Conservation (phyloP, 2,113 vertebrate species). For the Lepus europaeus region DNA sequence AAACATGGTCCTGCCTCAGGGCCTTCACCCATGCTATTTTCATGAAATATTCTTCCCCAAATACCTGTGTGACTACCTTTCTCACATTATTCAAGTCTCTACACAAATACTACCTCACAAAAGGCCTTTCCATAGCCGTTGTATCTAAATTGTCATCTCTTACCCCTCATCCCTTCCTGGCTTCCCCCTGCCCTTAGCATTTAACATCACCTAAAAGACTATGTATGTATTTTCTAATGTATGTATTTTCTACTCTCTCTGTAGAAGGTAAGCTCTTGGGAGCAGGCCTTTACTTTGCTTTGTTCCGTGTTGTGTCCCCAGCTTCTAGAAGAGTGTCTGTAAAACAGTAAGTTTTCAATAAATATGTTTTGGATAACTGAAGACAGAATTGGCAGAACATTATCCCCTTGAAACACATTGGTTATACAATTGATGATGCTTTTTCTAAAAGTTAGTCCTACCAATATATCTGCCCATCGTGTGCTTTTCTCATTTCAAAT, state of each 20-base stretch:
- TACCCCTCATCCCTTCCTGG: not conserved
- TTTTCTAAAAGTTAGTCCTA: constrained; percentile 41
- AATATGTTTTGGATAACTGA: not conserved
- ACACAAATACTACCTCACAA: not conserved
- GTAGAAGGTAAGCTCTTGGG: not conserved
- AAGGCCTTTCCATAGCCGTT: not conserved
- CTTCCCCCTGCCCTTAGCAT: no score
- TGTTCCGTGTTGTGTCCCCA: not conserved
- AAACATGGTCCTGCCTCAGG: not conserved
- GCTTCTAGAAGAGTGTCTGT: not conserved
- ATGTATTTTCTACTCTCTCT: not conserved
- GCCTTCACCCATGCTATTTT: not conserved
- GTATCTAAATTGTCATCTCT: not conserved
- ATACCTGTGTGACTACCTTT: not conserved
- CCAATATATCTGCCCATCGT: not conserved
- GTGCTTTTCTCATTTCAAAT: constrained; percentile 67
- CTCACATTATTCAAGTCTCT: constrained; percentile 21
- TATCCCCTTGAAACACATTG: not conserved
- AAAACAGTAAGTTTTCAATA: constrained; percentile 26
- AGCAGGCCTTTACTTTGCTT: constrained; percentile 1
- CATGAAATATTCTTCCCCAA: not conserved
- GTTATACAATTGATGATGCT: not conserved
- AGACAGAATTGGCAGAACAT: not conserved
- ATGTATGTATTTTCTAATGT: not conserved
- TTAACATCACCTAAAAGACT: not conserved